Base-by-base conservation (phyloP, 1,140 invertebrate species). In the Glossosoma conforme region DNA sequence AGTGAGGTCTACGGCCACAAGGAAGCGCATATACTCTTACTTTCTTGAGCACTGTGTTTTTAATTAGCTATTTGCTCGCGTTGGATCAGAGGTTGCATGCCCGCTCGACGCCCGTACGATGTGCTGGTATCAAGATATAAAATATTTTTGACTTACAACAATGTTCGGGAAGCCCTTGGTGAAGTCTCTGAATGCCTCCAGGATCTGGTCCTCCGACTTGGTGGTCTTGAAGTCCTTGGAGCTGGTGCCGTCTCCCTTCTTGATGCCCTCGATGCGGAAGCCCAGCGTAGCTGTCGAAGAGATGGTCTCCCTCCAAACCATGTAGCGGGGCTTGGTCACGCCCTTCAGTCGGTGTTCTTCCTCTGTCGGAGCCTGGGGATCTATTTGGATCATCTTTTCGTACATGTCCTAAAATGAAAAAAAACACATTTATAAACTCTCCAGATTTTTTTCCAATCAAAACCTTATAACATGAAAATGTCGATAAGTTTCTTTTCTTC, bases 181-280 rank as follows among this genome's bases (percentile, higher is more conserved):
- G 66, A 97, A 98, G 49, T 87, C 83, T 60, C 74, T 78, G 59
- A 98, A 84, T 9, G 87, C 86, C 59, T 86, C 81, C 52, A 83
- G 79, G 20, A 97, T 89, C 71, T 86, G 82, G 28, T 91, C 85
- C 60, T 80, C 78, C 18, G 84, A 87, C 71, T 90, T 87, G 2
- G 91, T 94, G n/a, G 91, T 97, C 72, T 97, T 97, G 66, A 96
- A 97, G 68, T 97, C 93, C 78, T 96, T 97, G 54, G 86, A 86
- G 40, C 91, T 90, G 41, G 83, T 87, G 24, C 90, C 91, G 62
- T 91, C 88, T 32, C 83, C 83, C 57, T 87, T 86, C 71, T 91
- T 91, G 50, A 97, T 89, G 5, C 94, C 96, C 72, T 98, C 96
- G 60, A 98, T 94, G 52, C 95, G 78, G 72, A 98, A 98, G 42